Percentiles rank a stretch among this genome's conserved stretches.
Conservation (phyloP, 2,888 invertebrate genomes). For the Drosophila pegasa region DNA sequence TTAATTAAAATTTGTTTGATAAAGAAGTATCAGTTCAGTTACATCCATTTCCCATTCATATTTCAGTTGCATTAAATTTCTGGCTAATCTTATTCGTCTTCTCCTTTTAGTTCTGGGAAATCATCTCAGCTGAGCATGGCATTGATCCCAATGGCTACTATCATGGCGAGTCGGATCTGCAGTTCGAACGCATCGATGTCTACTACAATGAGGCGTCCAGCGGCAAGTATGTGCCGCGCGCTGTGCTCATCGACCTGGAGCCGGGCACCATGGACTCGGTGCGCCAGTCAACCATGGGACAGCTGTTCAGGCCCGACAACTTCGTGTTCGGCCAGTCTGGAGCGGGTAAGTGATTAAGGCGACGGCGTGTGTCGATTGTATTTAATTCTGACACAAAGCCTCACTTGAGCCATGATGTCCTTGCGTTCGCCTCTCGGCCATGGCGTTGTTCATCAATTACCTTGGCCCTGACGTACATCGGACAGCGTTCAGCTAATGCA, state of each 20-base stretch:
- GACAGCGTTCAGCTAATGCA: slow-evolving; percentile 50
- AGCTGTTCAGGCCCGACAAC: slow-evolving; percentile 94
- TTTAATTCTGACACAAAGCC: slow-evolving; percentile 1
- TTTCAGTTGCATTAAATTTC: background rate
- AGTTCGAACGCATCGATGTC: slow-evolving; percentile 91
- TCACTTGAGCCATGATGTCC: background rate
- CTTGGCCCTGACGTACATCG: background rate
- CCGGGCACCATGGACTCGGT: slow-evolving; percentile 96
- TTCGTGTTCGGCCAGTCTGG: slow-evolving; percentile 93
- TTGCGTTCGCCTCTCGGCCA: slow-evolving; percentile 9
- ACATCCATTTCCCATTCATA: background rate
- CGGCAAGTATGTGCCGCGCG: slow-evolving; percentile 92
- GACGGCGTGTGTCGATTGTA: background rate
- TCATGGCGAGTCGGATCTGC: slow-evolving; percentile 90
- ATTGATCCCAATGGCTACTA: slow-evolving; percentile 91
- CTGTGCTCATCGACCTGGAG: slow-evolving; percentile 94
- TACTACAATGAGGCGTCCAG: slow-evolving; percentile 91
- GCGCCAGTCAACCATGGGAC: slow-evolving; percentile 91
- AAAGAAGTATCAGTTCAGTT: background rate
- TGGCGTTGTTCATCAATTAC: slow-evolving; percentile 19
- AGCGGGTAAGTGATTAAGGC: slow-evolving; percentile 86
- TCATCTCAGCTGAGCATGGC: slow-evolving; percentile 93
- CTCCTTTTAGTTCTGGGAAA: slow-evolving; percentile 89
- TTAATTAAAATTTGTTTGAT: background rate
- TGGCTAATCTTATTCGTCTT: too few relatives aligned